Conservation (phyloP, 2,797 vertebrate species). For the Rhinoraja longicauda region DNA sequence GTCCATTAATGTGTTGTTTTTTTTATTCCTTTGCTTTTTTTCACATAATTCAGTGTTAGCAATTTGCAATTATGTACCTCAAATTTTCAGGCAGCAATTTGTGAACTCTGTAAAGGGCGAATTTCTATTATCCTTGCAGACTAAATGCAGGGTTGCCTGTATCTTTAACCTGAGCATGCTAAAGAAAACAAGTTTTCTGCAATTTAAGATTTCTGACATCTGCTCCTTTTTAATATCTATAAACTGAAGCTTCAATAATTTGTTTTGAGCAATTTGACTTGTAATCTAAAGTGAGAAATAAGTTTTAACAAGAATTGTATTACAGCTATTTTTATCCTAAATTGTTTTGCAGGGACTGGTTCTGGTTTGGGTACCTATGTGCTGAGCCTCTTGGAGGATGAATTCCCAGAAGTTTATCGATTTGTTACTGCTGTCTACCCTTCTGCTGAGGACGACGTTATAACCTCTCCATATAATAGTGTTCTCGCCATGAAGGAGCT, state of each 20-base stretch:
- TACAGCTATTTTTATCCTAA: slow-evolving; percentile 50
- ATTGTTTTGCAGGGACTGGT: slow-evolving; percentile 71
- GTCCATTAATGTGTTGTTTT: too few species aligned
- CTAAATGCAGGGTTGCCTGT: too few species aligned
- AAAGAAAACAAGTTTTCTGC: neutral
- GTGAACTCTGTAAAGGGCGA: too few species aligned
- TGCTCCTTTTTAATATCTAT: too few species aligned
- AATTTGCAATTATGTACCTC: too few species aligned
- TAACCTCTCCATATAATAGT: slow-evolving; percentile 95
- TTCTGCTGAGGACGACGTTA: slow-evolving; percentile 85
- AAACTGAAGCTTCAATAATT: neutral
- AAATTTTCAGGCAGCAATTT: too few species aligned
- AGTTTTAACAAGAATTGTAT: slow-evolving; percentile 19
- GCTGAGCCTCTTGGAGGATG: slow-evolving; percentile 80
- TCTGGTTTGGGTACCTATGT: slow-evolving; percentile 89
- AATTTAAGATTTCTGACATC: too few species aligned
- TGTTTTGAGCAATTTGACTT: neutral
- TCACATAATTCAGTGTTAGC: too few species aligned
- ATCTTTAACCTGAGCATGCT: too few species aligned
- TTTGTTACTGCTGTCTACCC: slow-evolving; percentile 87
- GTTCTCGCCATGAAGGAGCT: slow-evolving; percentile 90
- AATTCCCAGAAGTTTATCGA: slow-evolving; percentile 87
- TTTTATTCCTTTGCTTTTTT: too few species aligned
- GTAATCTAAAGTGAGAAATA: neutral
- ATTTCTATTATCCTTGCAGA: too few species aligned